Base-by-base conservation (phyloP, 1,140 invertebrate genomes). In the Nephotettix cincticeps region DNA sequence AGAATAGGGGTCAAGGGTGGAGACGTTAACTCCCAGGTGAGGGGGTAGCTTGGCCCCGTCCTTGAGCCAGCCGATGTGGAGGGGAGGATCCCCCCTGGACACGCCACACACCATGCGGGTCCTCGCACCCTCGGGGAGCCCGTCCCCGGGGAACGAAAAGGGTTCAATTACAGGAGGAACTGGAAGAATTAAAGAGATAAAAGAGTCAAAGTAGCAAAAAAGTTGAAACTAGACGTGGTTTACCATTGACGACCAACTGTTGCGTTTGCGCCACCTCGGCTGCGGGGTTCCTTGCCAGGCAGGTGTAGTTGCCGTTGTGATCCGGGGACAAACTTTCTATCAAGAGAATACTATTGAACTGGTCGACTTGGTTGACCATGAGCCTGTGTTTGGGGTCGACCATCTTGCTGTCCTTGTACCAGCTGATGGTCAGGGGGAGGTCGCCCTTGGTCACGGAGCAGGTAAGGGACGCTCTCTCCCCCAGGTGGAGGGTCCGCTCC, bases 61-160 rank as follows among this genome's bases (percentile, higher is more conserved):
- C 86, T 92, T 93, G 66, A 91, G 87, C 90, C 91, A 93, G 79
- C 86, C 85, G 79, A 93, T 89, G 75, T 86, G 86, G 29, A 93
- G 80, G 45, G 91, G 91, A 73, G 88, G 86, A 82, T 93, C 91
- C 74, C 91, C 91, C 77, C 89, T 88, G 80, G 90, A 91, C 75
- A 94, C 91, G 75, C 91, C 90, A 84, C 93, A 95, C 75, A 93
- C 90, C 77, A 93, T 89, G 76, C 91, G 88, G 61, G 92, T 92
- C 79, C 92, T 87, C 86, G 93, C 91, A 79, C 91, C 92, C 85
- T 93, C 91, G 78, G 88, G 87, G 77, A 93, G 87, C 78, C 89
- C 90, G 80, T 91, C 88, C 51, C 43, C 71, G 86, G 91, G 90
- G 84, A 92, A 92, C 84, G 84, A 87, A 87, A 92, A 92, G 82